Evolutionary conservation across 2,797 vertebrate genomes (phyloP), one percentile per base, ranked within the genome.

Genomic region (Scomberomorus guttatus): DNA sequence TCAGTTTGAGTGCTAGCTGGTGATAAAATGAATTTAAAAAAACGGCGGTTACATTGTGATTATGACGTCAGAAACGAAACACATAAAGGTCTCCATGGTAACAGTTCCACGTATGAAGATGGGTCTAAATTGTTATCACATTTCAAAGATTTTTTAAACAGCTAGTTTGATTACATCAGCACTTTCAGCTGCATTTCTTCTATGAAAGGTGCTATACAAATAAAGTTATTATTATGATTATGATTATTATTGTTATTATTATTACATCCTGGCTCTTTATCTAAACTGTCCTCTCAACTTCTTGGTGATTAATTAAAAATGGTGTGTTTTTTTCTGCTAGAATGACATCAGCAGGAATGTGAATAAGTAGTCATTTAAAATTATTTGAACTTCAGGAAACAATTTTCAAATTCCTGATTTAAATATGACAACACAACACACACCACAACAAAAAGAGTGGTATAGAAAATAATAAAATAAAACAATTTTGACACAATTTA

Each of bases 401-500:
- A 25, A 14, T 25, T 79, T 68, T 66, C 15, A 74, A 58, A 64
- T 46, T 13, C 2, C 17, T 51, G 22, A n/a, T 74, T 34, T 39
- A 24, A 78, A 67, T 11, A 32, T 27, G n/a, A 20, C 29, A 85
- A 7, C 29, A 52, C 8, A 44, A 57, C 32, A 51, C 12, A 29
- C 27, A 65, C 57, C 72, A 51, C 12, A 51, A 17, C 5, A 24
- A 39, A 25, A 51, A 67, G 15, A 52, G 6, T 46, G 44, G 15
- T 18, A 44, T 54, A 61, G 12, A 67, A 60, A 63, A 69, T 4
- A 39, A 39, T 4, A 39, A 39, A 70, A 59, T 13, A 39, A 64
- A 18, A 24, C 0, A 64, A 76, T 37, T 7, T 60, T 79, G 11
- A 81, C 27, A 27, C 4, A 42, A 32, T 75, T 82, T 57, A 59